Evolutionary conservation across 2,888 invertebrate genomes (phyloP).

Genomic region (Nudaria mundana): DNA sequence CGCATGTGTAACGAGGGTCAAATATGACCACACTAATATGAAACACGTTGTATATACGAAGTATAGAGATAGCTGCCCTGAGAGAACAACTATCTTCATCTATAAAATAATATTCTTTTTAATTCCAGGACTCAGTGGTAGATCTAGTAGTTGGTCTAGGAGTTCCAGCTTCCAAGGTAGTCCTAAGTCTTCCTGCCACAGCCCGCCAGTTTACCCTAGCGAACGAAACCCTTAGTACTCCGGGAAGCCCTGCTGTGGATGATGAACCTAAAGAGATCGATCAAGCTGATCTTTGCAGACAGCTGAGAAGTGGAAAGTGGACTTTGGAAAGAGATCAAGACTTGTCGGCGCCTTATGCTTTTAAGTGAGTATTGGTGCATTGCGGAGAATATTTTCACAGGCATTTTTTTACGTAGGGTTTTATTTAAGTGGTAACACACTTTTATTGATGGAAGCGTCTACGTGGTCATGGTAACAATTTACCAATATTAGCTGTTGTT

Average conservation of each 20-base stretch:
- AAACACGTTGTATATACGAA: no score
- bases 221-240: conserved; percentile 84
- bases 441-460: no score
- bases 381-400: conserved; percentile 2
- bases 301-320: conserved; percentile 84
- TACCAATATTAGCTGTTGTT: no score
- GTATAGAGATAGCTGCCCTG: no score
- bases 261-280: conserved; percentile 78
- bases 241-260: conserved; percentile 83
- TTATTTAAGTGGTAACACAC: no score
- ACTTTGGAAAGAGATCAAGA: conserved; percentile 89
- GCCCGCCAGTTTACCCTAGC: conserved; percentile 85
- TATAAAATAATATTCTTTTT: neutral
- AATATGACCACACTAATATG: no score
- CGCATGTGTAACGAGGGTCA: no score
- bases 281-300: conserved; percentile 82
- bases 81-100: no score
- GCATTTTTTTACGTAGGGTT: conserved; percentile 11
- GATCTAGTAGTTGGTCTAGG: conserved; percentile 87
- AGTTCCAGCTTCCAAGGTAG: conserved; percentile 85
- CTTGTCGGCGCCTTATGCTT: conserved; percentile 88
- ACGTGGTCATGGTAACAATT: no score
- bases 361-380: conserved; percentile 67
- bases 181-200: conserved; percentile 86
- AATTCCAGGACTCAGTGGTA: conserved; percentile 85